These are phyloP conservation scores for Dusona sp. DNA, from an alignment of 2,888 invertebrate species.

Conservation along the genomic window DNA sequence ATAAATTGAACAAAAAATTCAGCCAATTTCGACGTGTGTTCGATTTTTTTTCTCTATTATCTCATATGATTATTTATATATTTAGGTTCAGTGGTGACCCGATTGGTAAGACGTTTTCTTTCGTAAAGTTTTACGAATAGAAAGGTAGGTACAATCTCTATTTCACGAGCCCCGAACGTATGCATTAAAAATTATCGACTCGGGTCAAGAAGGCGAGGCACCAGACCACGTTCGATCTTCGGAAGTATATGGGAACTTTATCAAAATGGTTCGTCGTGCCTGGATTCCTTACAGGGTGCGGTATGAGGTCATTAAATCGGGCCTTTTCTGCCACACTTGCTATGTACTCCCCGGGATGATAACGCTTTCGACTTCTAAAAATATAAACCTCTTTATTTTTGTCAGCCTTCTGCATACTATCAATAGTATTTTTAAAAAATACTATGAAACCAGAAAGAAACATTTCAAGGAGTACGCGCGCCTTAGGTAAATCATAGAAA, in stretches of 20 bases:
- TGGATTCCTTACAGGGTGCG: slow-evolving; percentile 59
- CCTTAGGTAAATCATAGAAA: not conserved
- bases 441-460: too few species aligned
- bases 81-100: too few species aligned
- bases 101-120: not conserved
- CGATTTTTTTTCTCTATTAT: not conserved
- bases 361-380: slow-evolving; percentile 47
- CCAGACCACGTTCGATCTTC: not conserved
- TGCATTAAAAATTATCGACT: slow-evolving; percentile 48
- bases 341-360: slow-evolving; percentile 27
- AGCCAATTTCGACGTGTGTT: too few species aligned
- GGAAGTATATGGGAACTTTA: slow-evolving; percentile 28
- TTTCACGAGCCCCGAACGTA: not conserved
- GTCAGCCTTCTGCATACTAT: slow-evolving; percentile 17
- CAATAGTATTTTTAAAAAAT: not conserved
- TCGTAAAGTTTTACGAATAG: not conserved
- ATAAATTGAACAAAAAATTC: too few species aligned
- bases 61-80: not conserved
- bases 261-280: slow-evolving; percentile 15
- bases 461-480: too few species aligned
- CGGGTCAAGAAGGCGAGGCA: slow-evolving; percentile 50
- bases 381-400: slow-evolving; percentile 34
- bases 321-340: not conserved
- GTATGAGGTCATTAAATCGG: slow-evolving; percentile 58
- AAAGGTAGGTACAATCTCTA: slow-evolving; percentile 11